Evolutionary conservation across 2,113 vertebrate species (phyloP), one percentile per base, ranked within the genome.

Genomic region (Uropsilus gracilis): DNA sequence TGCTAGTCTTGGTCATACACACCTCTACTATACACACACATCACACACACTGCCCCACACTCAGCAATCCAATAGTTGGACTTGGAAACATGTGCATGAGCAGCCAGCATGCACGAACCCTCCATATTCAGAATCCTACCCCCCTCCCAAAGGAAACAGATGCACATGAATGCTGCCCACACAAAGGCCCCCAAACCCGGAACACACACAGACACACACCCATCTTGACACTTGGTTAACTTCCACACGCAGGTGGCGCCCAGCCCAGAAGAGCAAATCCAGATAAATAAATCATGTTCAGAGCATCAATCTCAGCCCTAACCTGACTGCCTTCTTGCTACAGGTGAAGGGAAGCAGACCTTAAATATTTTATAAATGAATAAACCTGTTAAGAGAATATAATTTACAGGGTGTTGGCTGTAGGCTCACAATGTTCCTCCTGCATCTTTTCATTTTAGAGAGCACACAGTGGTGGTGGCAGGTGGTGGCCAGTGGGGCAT

Each of bases 321-420:
- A 96, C 94, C 97, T 96, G 93, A 97, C 97, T 94, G 94, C 96
- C 96, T 98, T 97, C 95, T 90, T 95, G 94, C 96, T 97, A 97
- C 94, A 98, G 97, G 98, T 98, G 98, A 98, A 97, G 98, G 53
- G 95, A 98, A 98, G 97, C 88, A 86, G 93, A 95, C 95, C 97
- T 98, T 98, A 97, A 98, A 97, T 98, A 98, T 98, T 98, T 98
- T 97, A 98, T 97, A 97, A 98, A 94, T 95, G 96, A 98, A 98
- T 98, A 98, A 98, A 97, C 97, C 98, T 97, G 97, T 97, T 98
- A 97, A 98, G 97, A 98, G 96, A 97, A 97, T 96, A 98, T 97
- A 98, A 98, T 98, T 97, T 97, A 98, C 95, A 94, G 96, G 96
- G 95, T 83, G 75, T 83, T 90, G 57, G 95, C 95, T 93, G 94